Evolutionary conservation across 1,140 invertebrate species (phyloP).

Genomic region (Myzus persicae): DNA sequence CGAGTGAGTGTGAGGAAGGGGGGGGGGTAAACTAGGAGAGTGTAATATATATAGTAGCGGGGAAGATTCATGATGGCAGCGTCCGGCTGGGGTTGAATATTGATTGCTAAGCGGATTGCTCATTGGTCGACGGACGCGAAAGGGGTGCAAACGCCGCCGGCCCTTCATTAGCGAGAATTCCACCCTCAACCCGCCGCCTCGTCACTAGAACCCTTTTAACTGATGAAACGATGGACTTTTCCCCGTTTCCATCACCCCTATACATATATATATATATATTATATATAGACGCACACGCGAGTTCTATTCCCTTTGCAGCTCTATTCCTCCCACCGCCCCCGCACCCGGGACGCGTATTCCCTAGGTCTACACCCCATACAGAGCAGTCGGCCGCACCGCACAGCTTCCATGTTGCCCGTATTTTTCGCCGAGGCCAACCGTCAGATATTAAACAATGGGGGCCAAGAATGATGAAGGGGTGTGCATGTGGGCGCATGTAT

Average conservation of each 20-base stretch:
- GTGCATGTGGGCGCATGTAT: neutral
- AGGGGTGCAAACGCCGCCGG: slow-evolving; percentile 57
- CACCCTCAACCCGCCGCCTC: neutral
- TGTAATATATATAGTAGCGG: neutral
- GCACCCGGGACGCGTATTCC: neutral
- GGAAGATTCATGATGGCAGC: slow-evolving; percentile 58
- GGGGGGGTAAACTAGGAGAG: slow-evolving; percentile 5
- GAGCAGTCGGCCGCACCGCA: neutral
- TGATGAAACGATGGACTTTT: slow-evolving; percentile 56
- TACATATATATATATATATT: neutral
- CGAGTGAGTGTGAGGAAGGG: neutral
- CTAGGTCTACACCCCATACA: neutral
- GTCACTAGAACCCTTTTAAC: slow-evolving; percentile 48
- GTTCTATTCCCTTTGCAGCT: neutral
- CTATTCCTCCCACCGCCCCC: neutral
- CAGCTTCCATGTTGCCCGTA: slow-evolving; percentile 45
- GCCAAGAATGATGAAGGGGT: slow-evolving; percentile 19
- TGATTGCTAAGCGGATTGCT: slow-evolving; percentile 57
- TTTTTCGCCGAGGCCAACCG: slow-evolving; percentile 26
- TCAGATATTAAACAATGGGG: slow-evolving; percentile 54
- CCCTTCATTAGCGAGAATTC: slow-evolving; percentile 56
- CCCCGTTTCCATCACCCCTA: slow-evolving; percentile 8
- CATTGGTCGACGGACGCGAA: slow-evolving; percentile 55
- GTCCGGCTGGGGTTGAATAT: slow-evolving; percentile 57
- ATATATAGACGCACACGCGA: neutral